A percentile compares a stretch with the other conserved stretches of the same genome.
These are phyloP conservation scores for Malurus alboscapulatus DNA, from an alignment of 2,113 vertebrate species.

Conservation along the genomic window DNA sequence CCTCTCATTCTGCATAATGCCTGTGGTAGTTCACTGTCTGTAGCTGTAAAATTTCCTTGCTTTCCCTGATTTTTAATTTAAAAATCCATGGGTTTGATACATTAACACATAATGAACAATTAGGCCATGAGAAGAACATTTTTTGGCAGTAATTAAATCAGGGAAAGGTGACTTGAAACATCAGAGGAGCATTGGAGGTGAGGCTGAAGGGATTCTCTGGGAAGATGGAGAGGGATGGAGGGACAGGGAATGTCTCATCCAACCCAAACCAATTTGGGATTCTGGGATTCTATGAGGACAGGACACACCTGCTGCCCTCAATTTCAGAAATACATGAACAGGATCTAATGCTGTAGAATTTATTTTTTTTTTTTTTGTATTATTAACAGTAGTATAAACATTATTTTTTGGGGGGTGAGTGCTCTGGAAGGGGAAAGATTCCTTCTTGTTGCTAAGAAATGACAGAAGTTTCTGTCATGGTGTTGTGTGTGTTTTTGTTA, in stretches of 20 bases:
- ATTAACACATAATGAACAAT: neutral
- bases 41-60: neutral
- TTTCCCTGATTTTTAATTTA: neutral
- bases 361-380: neutral
- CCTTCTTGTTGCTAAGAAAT: neutral
- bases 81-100: neutral
- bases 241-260: rapidly evolving
- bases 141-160: neutral
- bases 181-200: neutral
- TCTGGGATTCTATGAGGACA: neutral
- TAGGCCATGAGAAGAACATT: neutral
- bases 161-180: neutral
- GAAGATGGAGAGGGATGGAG: rapidly evolving
- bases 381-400: neutral
- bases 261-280: neutral
- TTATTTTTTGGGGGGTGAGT: rapidly evolving
- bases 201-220: neutral
- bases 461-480: neutral
- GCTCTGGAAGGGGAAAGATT: neutral
- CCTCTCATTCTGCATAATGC: neutral
- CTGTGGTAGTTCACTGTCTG: neutral
- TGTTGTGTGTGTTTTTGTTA: neutral
- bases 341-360: neutral
- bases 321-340: neutral
- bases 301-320: neutral